A percentile compares a stretch with the other conserved stretches of the same genome.
These are phyloP conservation scores for Altica lythri DNA, from an alignment of 2,888 invertebrate species.

Conservation along the genomic window DNA sequence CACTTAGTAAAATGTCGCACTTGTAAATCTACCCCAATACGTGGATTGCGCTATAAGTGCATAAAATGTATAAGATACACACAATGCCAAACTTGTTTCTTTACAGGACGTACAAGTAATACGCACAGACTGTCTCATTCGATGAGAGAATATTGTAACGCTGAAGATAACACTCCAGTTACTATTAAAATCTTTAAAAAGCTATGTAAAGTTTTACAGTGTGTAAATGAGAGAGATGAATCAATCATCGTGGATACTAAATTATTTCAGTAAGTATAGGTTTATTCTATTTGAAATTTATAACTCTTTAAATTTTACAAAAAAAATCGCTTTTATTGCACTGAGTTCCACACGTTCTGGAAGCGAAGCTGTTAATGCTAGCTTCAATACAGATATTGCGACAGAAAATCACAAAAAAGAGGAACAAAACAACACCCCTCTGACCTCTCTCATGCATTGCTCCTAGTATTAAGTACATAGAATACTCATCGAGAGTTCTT, in stretches of 20 bases:
- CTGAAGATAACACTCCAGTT: slow-evolving; percentile 30
- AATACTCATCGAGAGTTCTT: too few relatives aligned
- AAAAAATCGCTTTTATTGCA: too few relatives aligned
- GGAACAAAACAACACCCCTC: too few relatives aligned
- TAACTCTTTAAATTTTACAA: too few relatives aligned
- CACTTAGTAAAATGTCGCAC: slow-evolving; percentile 67
- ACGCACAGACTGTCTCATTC: slow-evolving; percentile 70
- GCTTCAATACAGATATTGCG: too few relatives aligned
- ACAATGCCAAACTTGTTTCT: slow-evolving; percentile 72
- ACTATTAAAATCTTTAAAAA: slow-evolving; percentile 44
- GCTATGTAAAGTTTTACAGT: slow-evolving; percentile 46
- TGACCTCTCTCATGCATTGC: too few relatives aligned
- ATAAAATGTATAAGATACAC: slow-evolving; percentile 68
- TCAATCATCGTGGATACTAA: slow-evolving; percentile 43
- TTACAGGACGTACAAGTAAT: slow-evolving; percentile 63
- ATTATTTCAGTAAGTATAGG: slow-evolving; percentile 56
- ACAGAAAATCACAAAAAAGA: too few relatives aligned
- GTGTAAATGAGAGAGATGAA: slow-evolving; percentile 40
- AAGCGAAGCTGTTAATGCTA: too few relatives aligned
- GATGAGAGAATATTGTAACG: slow-evolving; percentile 67
- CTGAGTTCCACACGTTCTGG: too few relatives aligned
- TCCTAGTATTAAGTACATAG: too few relatives aligned
- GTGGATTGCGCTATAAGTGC: slow-evolving; percentile 68
- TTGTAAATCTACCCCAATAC: slow-evolving; percentile 63
- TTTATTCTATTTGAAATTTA: too few relatives aligned